Evolutionary conservation across 1,140 invertebrate species (phyloP).

Genomic region (Euwallacea similis): DNA sequence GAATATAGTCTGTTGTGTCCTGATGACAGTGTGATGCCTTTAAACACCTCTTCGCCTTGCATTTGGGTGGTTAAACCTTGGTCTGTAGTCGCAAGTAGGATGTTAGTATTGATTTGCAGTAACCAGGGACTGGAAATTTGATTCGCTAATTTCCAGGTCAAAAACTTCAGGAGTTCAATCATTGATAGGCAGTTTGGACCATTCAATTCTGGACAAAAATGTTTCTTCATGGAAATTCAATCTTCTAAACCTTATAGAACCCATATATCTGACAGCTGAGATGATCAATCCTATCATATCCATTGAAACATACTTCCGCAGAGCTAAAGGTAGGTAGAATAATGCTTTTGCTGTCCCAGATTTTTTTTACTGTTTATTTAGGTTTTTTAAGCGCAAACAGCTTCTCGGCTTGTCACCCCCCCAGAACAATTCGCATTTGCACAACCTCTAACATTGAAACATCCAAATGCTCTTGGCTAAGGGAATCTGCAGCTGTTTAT

Average conservation of each 20-base stretch:
- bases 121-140: not conserved
- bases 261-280: constrained; percentile 54
- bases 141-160: constrained; percentile 51
- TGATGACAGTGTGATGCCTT: constrained; percentile 70
- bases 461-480: constrained; percentile 74
- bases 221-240: constrained; percentile 58
- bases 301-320: constrained; percentile 62
- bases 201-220: constrained; percentile 36
- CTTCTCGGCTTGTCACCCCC: constrained; percentile 65
- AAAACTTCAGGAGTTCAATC: constrained; percentile 61
- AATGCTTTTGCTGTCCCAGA: too few species aligned
- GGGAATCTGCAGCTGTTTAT: constrained; percentile 68
- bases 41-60: constrained; percentile 64
- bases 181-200: constrained; percentile 52
- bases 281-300: constrained; percentile 57
- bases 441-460: constrained; percentile 66
- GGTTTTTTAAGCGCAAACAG: constrained; percentile 61
- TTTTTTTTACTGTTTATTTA: constrained; percentile 10
- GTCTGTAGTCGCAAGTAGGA: constrained; percentile 66
- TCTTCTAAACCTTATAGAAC: constrained; percentile 60
- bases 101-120: constrained; percentile 47
- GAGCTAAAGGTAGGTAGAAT: constrained; percentile 55
- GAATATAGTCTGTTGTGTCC: constrained; percentile 76
- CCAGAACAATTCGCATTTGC: constrained; percentile 62
- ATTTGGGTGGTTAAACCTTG: constrained; percentile 78